Evolutionary conservation across 2,113 vertebrate genomes (phyloP), one percentile per base, ranked within the genome.

Genomic region (Epinephelus lanceolatus): DNA sequence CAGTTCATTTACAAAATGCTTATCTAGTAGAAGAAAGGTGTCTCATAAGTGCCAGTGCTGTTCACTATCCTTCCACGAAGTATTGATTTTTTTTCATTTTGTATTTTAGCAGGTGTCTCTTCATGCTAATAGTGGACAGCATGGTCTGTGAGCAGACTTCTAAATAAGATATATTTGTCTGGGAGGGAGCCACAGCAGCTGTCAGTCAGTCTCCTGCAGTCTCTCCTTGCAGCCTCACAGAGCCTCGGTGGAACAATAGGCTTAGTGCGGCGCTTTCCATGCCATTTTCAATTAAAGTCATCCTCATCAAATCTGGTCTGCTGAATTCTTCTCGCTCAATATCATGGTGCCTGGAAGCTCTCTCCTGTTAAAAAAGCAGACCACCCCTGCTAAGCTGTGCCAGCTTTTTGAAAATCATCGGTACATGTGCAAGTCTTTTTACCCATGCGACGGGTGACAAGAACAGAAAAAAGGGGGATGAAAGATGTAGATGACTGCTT

Each of bases 271-370:
- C 25, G 7, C 68, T 62, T 81, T 74, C 71, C 40, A 45, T 75
- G 73, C 73, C 33, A 30, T 67, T 88, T 88, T 85, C 45, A 83
- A 82, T 89, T 72, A 79, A 62, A 85, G 62, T 81, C 73, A 62
- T 53, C 60, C 53, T 78, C 77, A 73, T 87, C 76, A 87, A 74
- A 85, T 83, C 40, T 76, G 42, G 30, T 53, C 76, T 47, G 61
- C n/a, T 5, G 14, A 18, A 71, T 88, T 76, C 61, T 78, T 67
- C 71, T 63, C 53, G 23, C 65, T 85, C 47, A 49, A 57, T 78
- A 88, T 65, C 56, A 66, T 3, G 21, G 15, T 40, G 78, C 40
- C 77, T 67, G 40, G 40, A 60, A 88, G 87, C 73, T 2, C 12
- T 69, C 27, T 51, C 3, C 9, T 74, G 47, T 78, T 63, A 84